Evolutionary conservation across 2,113 vertebrate genomes (phyloP).

Genomic region (Lota lota): DNA sequence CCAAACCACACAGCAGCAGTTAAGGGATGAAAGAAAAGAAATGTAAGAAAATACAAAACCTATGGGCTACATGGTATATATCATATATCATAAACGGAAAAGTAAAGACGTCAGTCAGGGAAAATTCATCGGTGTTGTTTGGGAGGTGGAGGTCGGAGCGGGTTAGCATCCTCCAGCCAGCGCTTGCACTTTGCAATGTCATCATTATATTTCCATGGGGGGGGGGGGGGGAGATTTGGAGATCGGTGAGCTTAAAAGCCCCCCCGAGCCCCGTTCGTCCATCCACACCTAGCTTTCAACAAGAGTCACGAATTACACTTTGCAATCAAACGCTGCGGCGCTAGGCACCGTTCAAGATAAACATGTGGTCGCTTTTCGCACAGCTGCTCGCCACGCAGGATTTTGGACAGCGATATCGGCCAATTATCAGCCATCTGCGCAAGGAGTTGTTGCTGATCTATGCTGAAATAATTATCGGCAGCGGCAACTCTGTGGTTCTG

Average conservation of each 20-base stretch:
- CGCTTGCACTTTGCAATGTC: too few species aligned
- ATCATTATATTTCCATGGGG: neutral
- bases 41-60: too few species aligned
- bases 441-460: slow-evolving; percentile 18
- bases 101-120: too few species aligned
- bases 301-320: slow-evolving; percentile 29
- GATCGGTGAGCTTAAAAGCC: neutral
- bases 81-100: too few species aligned
- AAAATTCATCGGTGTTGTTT: too few species aligned
- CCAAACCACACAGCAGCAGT: too few species aligned
- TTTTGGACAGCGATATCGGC: slow-evolving; percentile 26
- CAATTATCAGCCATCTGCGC: slow-evolving; percentile 37
- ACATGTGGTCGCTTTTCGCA: slow-evolving; percentile 40
- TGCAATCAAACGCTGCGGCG: slow-evolving; percentile 13
- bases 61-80: too few species aligned
- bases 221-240: neutral
- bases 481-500: slow-evolving; percentile 7
- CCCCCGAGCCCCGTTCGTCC: slow-evolving; percentile 12
- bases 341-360: slow-evolving; percentile 22
- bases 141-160: too few species aligned
- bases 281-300: slow-evolving; percentile 40
- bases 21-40: too few species aligned
- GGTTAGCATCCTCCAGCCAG: too few species aligned
- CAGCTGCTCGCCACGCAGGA: slow-evolving; percentile 15
- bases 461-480: slow-evolving; percentile 39